Evolutionary conservation across 37 sponge, comb jelly and placozoan genomes (phyloP).

Genomic region (Hormiphora californensis): DNA sequence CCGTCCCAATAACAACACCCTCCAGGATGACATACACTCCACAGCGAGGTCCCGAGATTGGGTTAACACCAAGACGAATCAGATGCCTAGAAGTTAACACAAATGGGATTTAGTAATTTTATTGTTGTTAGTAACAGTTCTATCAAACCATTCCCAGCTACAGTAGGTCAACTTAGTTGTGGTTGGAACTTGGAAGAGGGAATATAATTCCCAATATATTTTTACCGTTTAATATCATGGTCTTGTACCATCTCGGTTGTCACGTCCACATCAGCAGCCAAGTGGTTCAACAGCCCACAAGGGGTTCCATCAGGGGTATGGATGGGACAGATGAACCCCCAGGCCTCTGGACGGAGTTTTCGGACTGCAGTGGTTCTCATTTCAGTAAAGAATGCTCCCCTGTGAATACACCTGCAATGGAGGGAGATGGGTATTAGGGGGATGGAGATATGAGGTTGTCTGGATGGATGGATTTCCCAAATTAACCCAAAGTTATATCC

Average conservation of each 20-base stretch:
- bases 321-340: constrained; percentile 97
- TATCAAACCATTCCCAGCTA: no score
- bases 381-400: constrained; percentile 90
- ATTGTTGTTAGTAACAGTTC: no score
- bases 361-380: constrained; percentile 93
- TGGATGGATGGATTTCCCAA: no score
- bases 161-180: no score
- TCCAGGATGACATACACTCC: constrained; percentile 69
- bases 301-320: constrained; percentile 99
- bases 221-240: not conserved
- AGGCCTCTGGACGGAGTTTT: constrained; percentile 91
- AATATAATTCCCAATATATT: not conserved
- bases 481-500: no score
- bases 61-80: constrained; percentile 12
- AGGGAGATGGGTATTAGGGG: no score
- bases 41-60: constrained; percentile 23
- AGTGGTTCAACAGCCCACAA: constrained; percentile 93
- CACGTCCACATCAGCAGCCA: constrained; percentile 66
- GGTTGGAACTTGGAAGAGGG: no score
- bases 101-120: no score
- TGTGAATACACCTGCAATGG: constrained; percentile 68
- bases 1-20: constrained; percentile 78
- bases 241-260: not conserved
- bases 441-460: no score
- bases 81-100: not conserved